Conservation (phyloP, 2,888 invertebrate species). For the Ditula angustiorana region DNA sequence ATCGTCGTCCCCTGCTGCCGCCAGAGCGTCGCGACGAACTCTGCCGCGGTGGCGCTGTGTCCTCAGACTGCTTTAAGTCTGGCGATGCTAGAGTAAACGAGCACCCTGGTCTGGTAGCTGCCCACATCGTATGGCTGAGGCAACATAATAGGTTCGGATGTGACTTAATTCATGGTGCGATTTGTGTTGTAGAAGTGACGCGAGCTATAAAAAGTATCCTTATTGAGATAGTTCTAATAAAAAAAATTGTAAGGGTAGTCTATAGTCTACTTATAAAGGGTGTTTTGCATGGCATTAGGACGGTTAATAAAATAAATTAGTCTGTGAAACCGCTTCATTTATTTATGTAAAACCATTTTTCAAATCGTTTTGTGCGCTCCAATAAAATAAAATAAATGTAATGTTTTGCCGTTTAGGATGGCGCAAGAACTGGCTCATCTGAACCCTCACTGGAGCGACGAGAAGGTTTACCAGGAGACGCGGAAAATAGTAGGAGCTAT, state of each 20-base stretch:
- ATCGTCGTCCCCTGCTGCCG: constrained; percentile 85
- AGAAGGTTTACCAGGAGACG: constrained; percentile 93
- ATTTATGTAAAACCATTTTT: too few relatives aligned
- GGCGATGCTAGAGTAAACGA: constrained; percentile 93
- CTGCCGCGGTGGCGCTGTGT: constrained; percentile 89
- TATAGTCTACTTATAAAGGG: too few relatives aligned
- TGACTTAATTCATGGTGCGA: too few relatives aligned
- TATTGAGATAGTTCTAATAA: too few relatives aligned
- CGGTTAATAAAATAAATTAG: too few relatives aligned
- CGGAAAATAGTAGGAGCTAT: constrained; percentile 92
- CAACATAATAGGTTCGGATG: constrained; percentile 87
- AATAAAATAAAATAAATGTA: too few relatives aligned
- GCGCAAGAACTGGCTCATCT: constrained; percentile 89
- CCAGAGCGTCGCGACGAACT: constrained; percentile 87
- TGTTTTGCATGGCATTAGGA: too few relatives aligned
- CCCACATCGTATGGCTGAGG: constrained; percentile 91
- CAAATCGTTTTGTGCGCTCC: too few relatives aligned
- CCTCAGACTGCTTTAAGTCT: constrained; percentile 90
- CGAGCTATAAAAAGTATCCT: too few relatives aligned
- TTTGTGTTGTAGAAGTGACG: too few relatives aligned
- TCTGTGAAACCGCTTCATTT: too few relatives aligned
- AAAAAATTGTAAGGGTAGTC: too few relatives aligned
- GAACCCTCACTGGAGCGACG: constrained; percentile 96
- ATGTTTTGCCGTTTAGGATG: constrained; percentile 82
- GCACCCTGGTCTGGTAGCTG: constrained; percentile 91